phyloP scores from a whole-genome alignment of 2,113 vertebrate genomes.

The Chaenogobius annularis region DNA sequence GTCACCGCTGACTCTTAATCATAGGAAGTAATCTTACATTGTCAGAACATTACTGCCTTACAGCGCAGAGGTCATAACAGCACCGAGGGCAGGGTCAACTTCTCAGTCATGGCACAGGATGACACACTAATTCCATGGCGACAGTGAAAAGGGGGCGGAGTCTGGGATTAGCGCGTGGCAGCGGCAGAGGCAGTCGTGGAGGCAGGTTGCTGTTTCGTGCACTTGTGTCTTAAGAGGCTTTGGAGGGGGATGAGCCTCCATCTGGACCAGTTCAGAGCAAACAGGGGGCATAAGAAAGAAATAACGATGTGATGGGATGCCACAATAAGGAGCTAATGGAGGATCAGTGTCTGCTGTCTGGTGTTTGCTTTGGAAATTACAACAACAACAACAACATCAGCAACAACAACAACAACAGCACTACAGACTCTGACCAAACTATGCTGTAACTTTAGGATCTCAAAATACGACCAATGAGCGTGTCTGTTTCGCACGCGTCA shows the following conservation, averaged over 20 bases:
- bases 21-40: background rate
- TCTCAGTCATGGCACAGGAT: constrained; percentile 27
- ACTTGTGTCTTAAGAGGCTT: constrained; percentile 64
- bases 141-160: constrained; percentile 14
- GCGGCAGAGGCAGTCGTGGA: constrained; percentile 27
- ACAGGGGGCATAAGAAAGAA: constrained; percentile 15
- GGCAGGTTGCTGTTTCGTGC: constrained; percentile 51
- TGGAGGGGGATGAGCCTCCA: constrained; percentile 64
- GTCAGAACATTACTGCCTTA: constrained; percentile 8
- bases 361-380: background rate
- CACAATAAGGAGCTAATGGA: background rate
- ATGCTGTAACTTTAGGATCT: too few species aligned
- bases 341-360: background rate
- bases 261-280: constrained; percentile 57
- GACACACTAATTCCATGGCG: constrained; percentile 53
- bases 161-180: constrained; percentile 52
- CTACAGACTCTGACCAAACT: too few species aligned
- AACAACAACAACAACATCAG: too few species aligned
- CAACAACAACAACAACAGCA: too few species aligned
- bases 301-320: constrained; percentile 17
- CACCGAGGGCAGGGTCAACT: constrained; percentile 26
- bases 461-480: too few species aligned
- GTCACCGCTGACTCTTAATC: too few species aligned
- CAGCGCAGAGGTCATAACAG: constrained; percentile 38
- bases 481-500: too few species aligned